Conservation (phyloP, 2,888 invertebrate species). For the Drosophila nr. perissopoda region DNA sequence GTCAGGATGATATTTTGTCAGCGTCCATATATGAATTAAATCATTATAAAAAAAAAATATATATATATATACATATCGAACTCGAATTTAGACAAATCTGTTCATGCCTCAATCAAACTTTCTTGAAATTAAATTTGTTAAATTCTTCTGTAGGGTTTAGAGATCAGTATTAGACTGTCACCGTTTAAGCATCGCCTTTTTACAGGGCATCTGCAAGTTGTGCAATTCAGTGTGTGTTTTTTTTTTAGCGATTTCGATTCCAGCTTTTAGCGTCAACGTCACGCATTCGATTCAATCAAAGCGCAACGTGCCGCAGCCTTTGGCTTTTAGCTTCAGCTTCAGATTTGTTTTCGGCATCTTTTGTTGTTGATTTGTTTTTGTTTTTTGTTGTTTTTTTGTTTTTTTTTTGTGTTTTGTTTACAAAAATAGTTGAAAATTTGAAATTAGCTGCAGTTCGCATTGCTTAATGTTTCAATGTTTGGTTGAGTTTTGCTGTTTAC, state of each 20-base stretch:
- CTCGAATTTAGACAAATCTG: neutral
- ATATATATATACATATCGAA: neutral
- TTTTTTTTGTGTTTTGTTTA: conserved; percentile 19
- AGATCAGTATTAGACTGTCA: neutral
- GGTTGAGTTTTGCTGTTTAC: conserved; percentile 8
- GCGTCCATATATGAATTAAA: neutral
- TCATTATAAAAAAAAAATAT: neutral
- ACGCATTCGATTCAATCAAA: conserved; percentile 77
- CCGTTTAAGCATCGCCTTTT: neutral
- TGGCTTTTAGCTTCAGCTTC: conserved; percentile 47
- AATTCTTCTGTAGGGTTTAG: neutral
- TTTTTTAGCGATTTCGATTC: conserved; percentile 38
- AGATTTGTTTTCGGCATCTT: conserved; percentile 73
- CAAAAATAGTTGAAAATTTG: conserved; percentile 71
- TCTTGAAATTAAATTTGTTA: neutral
- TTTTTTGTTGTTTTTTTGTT: conserved; percentile 56
- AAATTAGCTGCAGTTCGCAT: conserved; percentile 74
- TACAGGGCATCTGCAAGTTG: conserved; percentile 1
- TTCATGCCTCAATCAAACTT: neutral
- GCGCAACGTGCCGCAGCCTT: conserved; percentile 70
- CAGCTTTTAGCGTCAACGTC: conserved; percentile 46
- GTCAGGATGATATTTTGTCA: neutral
- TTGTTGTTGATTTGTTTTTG: conserved; percentile 56
- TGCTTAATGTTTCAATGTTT: conserved; percentile 47
- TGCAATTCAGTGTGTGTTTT: conserved; percentile 26